Evolutionary conservation across 2,888 invertebrate genomes (phyloP).

Genomic region (Therioaphis trifolii): DNA sequence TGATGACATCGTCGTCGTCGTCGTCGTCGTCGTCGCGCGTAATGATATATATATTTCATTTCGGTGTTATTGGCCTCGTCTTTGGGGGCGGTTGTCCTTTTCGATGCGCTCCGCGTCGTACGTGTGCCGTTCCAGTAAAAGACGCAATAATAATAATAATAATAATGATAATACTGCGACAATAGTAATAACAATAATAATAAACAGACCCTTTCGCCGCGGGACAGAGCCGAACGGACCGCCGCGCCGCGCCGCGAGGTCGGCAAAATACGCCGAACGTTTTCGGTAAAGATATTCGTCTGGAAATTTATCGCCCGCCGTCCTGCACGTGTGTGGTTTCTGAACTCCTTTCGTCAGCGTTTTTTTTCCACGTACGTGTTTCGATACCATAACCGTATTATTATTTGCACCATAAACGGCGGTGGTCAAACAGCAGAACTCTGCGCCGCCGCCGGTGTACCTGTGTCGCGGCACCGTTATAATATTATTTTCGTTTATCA

Average conservation of each 20-base stretch:
- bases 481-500: too few relatives aligned
- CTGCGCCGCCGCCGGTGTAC: too few relatives aligned
- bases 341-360: too few relatives aligned
- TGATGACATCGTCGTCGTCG: conserved; percentile 45
- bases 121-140: neutral
- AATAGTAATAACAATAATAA: neutral
- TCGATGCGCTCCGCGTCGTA: neutral
- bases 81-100: conserved; percentile 19
- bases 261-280: neutral
- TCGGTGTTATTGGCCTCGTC: conserved; percentile 20
- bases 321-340: neutral
- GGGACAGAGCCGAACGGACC: neutral
- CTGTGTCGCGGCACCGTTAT: too few relatives aligned
- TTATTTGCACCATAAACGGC: too few relatives aligned
- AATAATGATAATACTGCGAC: neutral
- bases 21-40: too few relatives aligned
- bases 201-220: too few relatives aligned
- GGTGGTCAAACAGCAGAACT: too few relatives aligned
- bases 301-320: neutral
- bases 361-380: neutral
- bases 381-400: too few relatives aligned
- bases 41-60: neutral
- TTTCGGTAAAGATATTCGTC: neutral
- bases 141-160: neutral
- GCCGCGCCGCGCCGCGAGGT: neutral